A percentile compares a stretch with the other conserved stretches of the same genome.
These are phyloP conservation scores for Clostera curtula DNA, from an alignment of 2,888 invertebrate species.

Conservation along the genomic window DNA sequence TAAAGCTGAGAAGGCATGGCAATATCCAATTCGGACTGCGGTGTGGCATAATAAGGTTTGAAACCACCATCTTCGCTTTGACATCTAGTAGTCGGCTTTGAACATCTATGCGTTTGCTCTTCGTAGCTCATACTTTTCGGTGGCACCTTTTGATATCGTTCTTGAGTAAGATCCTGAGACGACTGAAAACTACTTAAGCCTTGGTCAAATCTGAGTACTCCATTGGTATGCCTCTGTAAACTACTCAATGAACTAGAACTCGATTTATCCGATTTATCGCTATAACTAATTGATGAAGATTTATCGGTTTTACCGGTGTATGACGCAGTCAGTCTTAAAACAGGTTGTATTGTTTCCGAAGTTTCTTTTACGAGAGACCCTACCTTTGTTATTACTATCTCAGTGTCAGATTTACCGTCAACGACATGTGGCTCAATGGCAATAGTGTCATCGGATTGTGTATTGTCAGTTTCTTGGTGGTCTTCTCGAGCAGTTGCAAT, in stretches of 20 bases:
- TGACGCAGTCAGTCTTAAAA: slow-evolving; percentile 46
- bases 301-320: slow-evolving; percentile 54
- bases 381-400: slow-evolving; percentile 29
- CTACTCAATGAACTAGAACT: slow-evolving; percentile 70
- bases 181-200: slow-evolving; percentile 44
- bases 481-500: slow-evolving; percentile 76
- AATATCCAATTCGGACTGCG: slow-evolving; percentile 72
- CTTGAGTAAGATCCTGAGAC: slow-evolving; percentile 40
- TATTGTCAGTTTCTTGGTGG: slow-evolving; percentile 52
- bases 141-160: slow-evolving; percentile 53
- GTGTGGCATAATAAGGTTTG: slow-evolving; percentile 54
- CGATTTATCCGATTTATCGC: slow-evolving; percentile 69
- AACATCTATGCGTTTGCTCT: slow-evolving; percentile 57
- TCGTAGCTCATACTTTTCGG: slow-evolving; percentile 70
- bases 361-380: slow-evolving; percentile 33
- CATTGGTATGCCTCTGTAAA: slow-evolving; percentile 61
- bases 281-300: slow-evolving; percentile 69
- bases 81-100: slow-evolving; percentile 71
- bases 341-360: slow-evolving; percentile 39
- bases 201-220: slow-evolving; percentile 54
- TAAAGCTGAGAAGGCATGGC: slow-evolving; percentile 74
- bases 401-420: slow-evolving; percentile 35
- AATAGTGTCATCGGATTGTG: slow-evolving; percentile 65
- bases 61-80: slow-evolving; percentile 76
- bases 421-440: slow-evolving; percentile 48